These are phyloP conservation scores for Antedon bifida DNA, from an alignment of 35 echinoderm and acorn worm species.

Conservation along the genomic window DNA sequence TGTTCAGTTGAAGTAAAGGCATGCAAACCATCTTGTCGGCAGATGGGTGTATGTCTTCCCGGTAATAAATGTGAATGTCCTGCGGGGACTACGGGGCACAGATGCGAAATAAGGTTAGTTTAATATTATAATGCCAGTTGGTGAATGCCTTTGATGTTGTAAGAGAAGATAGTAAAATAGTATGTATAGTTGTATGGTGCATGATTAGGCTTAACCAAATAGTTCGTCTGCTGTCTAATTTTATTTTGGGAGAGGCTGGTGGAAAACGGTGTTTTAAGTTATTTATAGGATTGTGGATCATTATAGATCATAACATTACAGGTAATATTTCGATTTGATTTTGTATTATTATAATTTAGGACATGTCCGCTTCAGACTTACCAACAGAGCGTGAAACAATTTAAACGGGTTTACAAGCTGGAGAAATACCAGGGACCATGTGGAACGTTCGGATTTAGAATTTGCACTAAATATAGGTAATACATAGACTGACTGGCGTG, in stretches of 20 bases:
- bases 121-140: not conserved
- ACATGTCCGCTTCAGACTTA: slow-evolving; percentile 25
- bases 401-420: not conserved
- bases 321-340: not conserved
- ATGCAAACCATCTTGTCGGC: slow-evolving; percentile 43
- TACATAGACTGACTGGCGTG: not conserved
- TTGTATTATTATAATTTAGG: not conserved
- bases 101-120: slow-evolving; percentile 76
- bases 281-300: too few species aligned
- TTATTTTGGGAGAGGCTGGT: too few species aligned
- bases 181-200: too few species aligned
- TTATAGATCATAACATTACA: not conserved
- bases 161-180: too few species aligned
- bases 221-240: too few species aligned
- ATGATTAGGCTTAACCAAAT: too few species aligned
- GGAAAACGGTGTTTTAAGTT: too few species aligned
- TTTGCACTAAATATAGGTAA: slow-evolving; percentile 30
- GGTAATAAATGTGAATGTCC: slow-evolving; percentile 70
- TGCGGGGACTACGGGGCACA: slow-evolving; percentile 44
- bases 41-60: slow-evolving; percentile 62
- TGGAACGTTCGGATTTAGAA: slow-evolving; percentile 43
- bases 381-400: slow-evolving; percentile 7
- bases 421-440: slow-evolving; percentile 26
- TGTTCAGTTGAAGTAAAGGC: slow-evolving; percentile 3
- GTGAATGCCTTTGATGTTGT: not conserved